phyloP scores from a whole-genome alignment of 2,888 invertebrate species.

The Galerucella pusilla region DNA sequence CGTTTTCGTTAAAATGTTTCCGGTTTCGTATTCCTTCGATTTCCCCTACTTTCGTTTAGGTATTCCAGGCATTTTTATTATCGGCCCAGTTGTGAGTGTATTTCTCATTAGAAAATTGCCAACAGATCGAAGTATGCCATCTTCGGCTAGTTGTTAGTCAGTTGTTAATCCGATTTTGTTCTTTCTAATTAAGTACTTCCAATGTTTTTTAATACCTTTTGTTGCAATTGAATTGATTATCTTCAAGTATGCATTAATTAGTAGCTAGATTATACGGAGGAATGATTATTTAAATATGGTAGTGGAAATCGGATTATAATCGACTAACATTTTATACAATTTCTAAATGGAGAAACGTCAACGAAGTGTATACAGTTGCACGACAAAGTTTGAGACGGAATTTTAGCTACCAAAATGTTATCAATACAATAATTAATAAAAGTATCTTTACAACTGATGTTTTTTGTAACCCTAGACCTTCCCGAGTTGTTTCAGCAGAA shows the following conservation, averaged over 20 bases:
- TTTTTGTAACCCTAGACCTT: too few species aligned
- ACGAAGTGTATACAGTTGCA: not conserved
- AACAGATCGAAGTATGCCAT: constrained; percentile 33
- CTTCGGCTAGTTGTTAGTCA: constrained; percentile 29
- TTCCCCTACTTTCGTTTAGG: constrained; percentile 1
- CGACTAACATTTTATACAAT: not conserved
- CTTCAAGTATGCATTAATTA: constrained; percentile 5
- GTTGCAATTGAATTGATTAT: constrained; percentile 7
- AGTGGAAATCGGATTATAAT: not conserved
- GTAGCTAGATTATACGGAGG: not conserved
- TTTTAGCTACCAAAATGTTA: too few species aligned
- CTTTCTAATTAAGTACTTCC: constrained; percentile 17
- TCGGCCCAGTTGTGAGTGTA: constrained; percentile 1
- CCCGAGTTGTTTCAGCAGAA: too few species aligned
- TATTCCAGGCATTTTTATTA: constrained; percentile 12
- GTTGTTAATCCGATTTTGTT: constrained; percentile 19
- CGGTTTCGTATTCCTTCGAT: not conserved
- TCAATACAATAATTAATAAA: too few species aligned
- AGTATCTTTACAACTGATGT: too few species aligned
- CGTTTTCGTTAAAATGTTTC: not conserved
- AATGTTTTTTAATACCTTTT: constrained; percentile 5
- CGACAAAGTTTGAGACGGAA: too few species aligned
- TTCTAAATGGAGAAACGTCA: not conserved
- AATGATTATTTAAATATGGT: constrained; percentile 4
- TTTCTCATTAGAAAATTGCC: constrained; percentile 25